Base-by-base conservation (phyloP, 2,888 invertebrate species). In the Agrochola litura region DNA sequence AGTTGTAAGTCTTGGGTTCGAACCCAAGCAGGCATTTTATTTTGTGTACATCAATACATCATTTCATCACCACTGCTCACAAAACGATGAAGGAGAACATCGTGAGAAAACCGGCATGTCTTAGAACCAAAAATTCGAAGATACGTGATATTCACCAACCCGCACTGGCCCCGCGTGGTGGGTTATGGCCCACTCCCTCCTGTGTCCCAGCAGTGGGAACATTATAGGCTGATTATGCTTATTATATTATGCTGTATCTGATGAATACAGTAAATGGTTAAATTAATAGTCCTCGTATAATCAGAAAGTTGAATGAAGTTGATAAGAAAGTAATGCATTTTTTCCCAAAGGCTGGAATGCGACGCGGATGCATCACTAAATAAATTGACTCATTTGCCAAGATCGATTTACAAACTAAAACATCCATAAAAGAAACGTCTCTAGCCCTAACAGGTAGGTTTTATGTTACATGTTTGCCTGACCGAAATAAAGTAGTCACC, bases 251-350 rank as follows among this genome's bases (percentile, higher is more conserved):
- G 37, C 5, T 37, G 52, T 52, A 22, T 61, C 22, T 30, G 30
- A 49, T 46, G 1, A 60, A 22, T 74, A 4, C 63, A 54, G 30
- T 19, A n/a, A 30, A 43, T 52, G 16, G 52, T 30, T 10, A n/a
- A 63, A 63, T 63, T 54, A 16, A 54, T 63, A 54, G n/a, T 77
- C 14, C 19, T 63, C 16, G n/a, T 77, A 37, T 25, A 46, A 54
- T 77, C 22, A 10, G 19, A n/a, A 77, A 63, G 37, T 46, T 30
- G 54, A 64, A 77, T 77, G 77, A 52, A 76, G 41, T 30, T 43
- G 9, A 43, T 52, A 52, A 43, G 43, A 46, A 75, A 43, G 12
- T n/a, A 43, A 52, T 61, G 49, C 49, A 52, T 76, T 52, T 76
- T 76, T 76, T 76, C 52, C n/a, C 14, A 30, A 66, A 54, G 14